Evolutionary conservation across 1,140 invertebrate species (phyloP).

Genomic region (Drosophila navojoa): DNA sequence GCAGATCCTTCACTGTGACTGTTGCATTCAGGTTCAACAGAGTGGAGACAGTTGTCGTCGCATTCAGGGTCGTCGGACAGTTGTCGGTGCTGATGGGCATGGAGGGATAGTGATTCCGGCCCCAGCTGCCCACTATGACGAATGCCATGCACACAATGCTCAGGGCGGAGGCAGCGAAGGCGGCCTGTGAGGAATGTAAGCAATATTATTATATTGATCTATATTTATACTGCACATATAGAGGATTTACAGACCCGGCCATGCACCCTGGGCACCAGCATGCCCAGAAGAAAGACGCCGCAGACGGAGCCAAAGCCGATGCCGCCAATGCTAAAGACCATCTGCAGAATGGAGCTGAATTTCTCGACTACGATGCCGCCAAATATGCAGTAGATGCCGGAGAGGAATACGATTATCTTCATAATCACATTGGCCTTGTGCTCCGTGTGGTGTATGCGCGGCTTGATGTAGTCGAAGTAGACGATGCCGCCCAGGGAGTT

Average conservation of each 20-base stretch:
- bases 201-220: no score
- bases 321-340: slow-evolving; percentile 86
- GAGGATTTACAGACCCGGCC: slow-evolving; percentile 84
- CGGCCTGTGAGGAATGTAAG: slow-evolving; percentile 73
- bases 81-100: slow-evolving; percentile 86
- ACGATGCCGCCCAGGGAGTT: slow-evolving; percentile 91
- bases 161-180: slow-evolving; percentile 86
- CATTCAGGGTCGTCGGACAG: slow-evolving; percentile 85
- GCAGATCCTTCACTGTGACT: not conserved
- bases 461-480: slow-evolving; percentile 89
- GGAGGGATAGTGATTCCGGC: slow-evolving; percentile 63
- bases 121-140: slow-evolving; percentile 90
- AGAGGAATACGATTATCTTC: slow-evolving; percentile 86
- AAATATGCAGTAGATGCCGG: slow-evolving; percentile 86
- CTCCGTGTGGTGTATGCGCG: slow-evolving; percentile 84
- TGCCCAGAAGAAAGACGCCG: slow-evolving; percentile 89
- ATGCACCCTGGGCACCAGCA: slow-evolving; percentile 89
- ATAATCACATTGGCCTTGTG: slow-evolving; percentile 87
- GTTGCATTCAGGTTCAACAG: slow-evolving; percentile 6
- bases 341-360: slow-evolving; percentile 86
- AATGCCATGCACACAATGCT: slow-evolving; percentile 88
- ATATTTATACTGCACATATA: no score
- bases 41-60: slow-evolving; percentile 5
- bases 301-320: slow-evolving; percentile 88
- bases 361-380: slow-evolving; percentile 87